Percentiles rank a stretch among this genome's conserved stretches.
Conservation (phyloP, 2,113 vertebrate species). For the Notiomystis cincta region DNA sequence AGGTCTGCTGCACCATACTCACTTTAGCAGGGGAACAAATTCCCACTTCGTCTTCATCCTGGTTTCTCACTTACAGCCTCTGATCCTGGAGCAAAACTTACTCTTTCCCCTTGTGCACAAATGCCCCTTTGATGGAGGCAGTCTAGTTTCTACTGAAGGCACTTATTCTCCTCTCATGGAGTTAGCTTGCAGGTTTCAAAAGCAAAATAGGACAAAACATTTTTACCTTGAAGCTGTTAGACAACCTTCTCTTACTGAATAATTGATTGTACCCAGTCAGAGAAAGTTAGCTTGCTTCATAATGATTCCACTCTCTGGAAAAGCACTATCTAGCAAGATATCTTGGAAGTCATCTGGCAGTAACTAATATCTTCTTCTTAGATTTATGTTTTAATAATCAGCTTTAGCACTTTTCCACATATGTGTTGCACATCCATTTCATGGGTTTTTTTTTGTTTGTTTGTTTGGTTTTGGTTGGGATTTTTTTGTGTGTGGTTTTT, state of each 20-base stretch:
- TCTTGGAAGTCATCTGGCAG: not conserved
- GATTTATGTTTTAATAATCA: not conserved
- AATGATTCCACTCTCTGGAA: not conserved
- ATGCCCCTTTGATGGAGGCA: not conserved
- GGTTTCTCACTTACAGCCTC: not conserved
- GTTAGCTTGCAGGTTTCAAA: not conserved
- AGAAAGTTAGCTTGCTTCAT: not conserved
- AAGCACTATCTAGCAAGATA: not conserved
- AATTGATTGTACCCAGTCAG: not conserved
- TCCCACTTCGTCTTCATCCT: not conserved
- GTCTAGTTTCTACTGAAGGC: not conserved
- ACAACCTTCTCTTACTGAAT: not conserved
- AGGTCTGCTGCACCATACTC: not conserved
- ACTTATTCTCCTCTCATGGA: not conserved
- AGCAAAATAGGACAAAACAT: not conserved
- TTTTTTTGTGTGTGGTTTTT: no score
- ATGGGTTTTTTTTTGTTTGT: not conserved
- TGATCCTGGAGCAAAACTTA: not conserved
- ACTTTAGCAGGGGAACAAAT: not conserved
- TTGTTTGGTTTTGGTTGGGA: no score
- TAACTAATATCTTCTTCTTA: not conserved
- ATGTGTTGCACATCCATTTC: not conserved
- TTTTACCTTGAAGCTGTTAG: not conserved
- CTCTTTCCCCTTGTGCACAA: not conserved
- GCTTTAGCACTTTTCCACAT: not conserved